Evolutionary conservation across 64 coral and sea anemone genomes (phyloP), one percentile per base, ranked within the genome.

Genomic region (Exaiptasia diaphana): DNA sequence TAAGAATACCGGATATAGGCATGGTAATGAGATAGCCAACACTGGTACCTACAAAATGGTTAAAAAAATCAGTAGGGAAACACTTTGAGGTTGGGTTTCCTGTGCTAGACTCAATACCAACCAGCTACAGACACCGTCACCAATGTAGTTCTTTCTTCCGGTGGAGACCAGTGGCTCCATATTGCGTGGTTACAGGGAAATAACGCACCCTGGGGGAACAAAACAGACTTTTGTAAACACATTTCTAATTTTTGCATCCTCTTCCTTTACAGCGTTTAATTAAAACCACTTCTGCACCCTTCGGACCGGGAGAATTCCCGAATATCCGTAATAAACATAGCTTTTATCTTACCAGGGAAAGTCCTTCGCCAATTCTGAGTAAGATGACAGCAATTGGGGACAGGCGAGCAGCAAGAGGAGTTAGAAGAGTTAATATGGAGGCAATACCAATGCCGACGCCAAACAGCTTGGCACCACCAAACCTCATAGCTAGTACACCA

Each of bases 101-200:
- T n/a, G n/a, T n/a, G n/a, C n/a, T n/a, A n/a, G n/a, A n/a, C n/a
- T n/a, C n/a, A n/a, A n/a, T n/a, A n/a, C n/a, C n/a, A 9, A 86
- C 90, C 90, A 65, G 90, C 82, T 2, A 92, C 77, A 17, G 90
- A 86, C 4, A 87, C 71, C 34, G 90, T 92, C 15, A 92, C 82
- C 2, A 92, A 60, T 0, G 82, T 86, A 38, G 90, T 92, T 23
- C 82, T 78, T 42, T 92, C 90, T 25, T 71, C 65, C 5, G 68
- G 70, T 0, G 90, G 90, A 22, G 90, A 64, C 90, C 90, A 92
- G 43, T 86, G 75, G 49, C 90, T 92, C 90, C 90, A 92, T 13
- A 92, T 92, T 2, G 83, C 90, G 68, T 92, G 90, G 55, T 92
- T 92, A 87, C 90, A 92, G 3, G 90, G 90, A 41, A 92, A 86